Evolutionary conservation across 2,113 vertebrate genomes (phyloP).

Genomic region (Spilogale gracilis): DNA sequence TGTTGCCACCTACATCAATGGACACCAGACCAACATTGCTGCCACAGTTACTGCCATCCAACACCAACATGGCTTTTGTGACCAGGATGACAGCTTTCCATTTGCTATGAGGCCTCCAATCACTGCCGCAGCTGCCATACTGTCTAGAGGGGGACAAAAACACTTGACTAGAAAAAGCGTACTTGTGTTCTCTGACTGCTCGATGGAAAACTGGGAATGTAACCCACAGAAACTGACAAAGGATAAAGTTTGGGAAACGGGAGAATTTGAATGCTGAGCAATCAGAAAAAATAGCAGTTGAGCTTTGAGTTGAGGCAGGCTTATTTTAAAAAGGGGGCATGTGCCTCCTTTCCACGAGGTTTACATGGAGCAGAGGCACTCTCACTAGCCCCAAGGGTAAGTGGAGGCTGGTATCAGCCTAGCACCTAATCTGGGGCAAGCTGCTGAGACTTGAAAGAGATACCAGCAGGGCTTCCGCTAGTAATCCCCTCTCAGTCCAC

Average conservation of each 20-base stretch:
- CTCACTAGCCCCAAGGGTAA: background rate
- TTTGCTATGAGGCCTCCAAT: conserved; percentile 4
- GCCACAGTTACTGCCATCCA: background rate
- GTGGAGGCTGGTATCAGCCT: background rate
- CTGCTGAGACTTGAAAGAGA: background rate
- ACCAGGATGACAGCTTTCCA: background rate
- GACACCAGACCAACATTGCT: background rate
- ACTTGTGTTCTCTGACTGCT: background rate
- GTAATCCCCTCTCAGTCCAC: background rate
- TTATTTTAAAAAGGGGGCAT: background rate
- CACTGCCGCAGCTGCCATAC: background rate
- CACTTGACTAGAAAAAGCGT: background rate
- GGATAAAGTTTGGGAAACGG: background rate
- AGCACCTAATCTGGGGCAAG: background rate
- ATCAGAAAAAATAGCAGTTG: background rate
- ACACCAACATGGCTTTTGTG: conserved; percentile 29
- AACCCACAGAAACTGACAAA: background rate
- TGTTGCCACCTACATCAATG: background rate
- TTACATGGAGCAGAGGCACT: background rate
- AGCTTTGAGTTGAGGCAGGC: background rate
- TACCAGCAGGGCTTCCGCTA: background rate
- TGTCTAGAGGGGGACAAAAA: background rate
- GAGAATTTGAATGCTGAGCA: background rate
- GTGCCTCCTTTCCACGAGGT: background rate
- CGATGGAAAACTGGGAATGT: background rate